Percentiles rank a stretch among this genome's conserved stretches.
phyloP scores from a whole-genome alignment of 2,113 vertebrate species.

The Hirundichthys speculiger region DNA sequence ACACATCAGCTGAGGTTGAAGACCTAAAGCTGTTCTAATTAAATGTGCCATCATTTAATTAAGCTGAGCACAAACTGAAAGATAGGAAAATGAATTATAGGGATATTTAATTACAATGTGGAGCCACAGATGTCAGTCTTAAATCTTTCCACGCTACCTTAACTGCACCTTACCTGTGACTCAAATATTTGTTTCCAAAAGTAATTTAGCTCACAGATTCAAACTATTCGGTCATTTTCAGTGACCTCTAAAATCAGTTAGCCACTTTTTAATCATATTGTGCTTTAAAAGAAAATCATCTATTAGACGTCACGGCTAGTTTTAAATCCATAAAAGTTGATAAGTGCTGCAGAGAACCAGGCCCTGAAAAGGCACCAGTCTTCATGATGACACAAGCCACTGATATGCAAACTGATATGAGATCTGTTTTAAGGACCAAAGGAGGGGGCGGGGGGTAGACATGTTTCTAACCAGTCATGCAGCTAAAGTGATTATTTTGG shows the following conservation, averaged over 20 bases:
- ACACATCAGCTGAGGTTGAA: neutral
- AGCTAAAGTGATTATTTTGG: conserved; percentile 54
- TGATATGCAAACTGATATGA: too few relatives aligned
- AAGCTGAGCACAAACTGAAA: neutral
- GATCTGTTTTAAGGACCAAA: too few relatives aligned
- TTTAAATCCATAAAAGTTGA: too few relatives aligned
- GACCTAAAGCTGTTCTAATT: neutral
- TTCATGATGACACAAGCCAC: too few relatives aligned
- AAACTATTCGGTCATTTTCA: neutral
- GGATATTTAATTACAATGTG: neutral
- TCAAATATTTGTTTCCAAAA: too few relatives aligned
- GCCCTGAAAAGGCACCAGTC: too few relatives aligned
- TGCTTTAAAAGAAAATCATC: neutral
- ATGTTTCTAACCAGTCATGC: conserved; percentile 29
- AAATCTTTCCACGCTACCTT: too few relatives aligned
- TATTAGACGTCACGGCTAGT: too few relatives aligned
- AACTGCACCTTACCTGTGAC: neutral
- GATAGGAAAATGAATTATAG: neutral
- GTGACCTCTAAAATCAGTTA: neutral
- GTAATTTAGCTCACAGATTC: too few relatives aligned
- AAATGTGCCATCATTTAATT: neutral
- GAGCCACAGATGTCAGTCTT: too few relatives aligned
- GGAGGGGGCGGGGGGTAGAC: neutral
- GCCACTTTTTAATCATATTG: conserved; percentile 2
- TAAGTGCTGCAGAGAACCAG: too few relatives aligned